Evolutionary conservation across 1,140 invertebrate genomes (phyloP), one percentile per base, ranked within the genome.

Genomic region (Ips nitidus): DNA sequence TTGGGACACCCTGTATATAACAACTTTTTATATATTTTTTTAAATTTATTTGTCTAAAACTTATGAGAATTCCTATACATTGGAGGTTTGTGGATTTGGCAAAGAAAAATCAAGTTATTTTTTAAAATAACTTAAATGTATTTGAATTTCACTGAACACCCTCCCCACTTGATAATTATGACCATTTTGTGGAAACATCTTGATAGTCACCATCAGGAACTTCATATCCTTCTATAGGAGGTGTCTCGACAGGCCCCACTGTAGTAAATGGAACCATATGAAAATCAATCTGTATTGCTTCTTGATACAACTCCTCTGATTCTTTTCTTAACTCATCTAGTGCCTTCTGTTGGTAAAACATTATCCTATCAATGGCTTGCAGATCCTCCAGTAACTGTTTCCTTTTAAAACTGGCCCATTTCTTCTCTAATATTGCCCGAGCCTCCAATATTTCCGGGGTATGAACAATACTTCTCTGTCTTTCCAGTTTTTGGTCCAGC

Each of bases 201-300:
- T 86, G 79, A 76, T 94, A 95, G 76, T 94, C 92, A 37, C 94
- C 94, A 82, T 97, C 94, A 0, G 91, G 90, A 65, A 84, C 83
- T 1, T 86, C 83, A 79, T 94, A 97, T 71, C 88, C 83, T 74
- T 89, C 83, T 59, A 94, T 91, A 0, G 93, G 85, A 40, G 93
- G 92, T 5, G 93, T 95, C 41, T 86, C 80, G 2, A 88, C 83
- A 1, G 94, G 91, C 1, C 94, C 94, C 69, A 83, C 83, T 1
- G 82, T 75, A 40, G 80, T 82, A 74, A 87, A 88, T 0, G 92
- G 90, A 38, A 95, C 74, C 36, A 94, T 77, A 22, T 77, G 75
- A 8, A 85, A 73, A 79, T 96, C 93, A 4, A 88, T 78, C 88
- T 89, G 84, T 74, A 95, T 86, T 7, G 94, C 94, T 79, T 89